Evolutionary conservation across 37 sponge, comb jelly and placozoan genomes (phyloP), one percentile per base, ranked within the genome.

Genomic region (Halisarca cf. caerulea): DNA sequence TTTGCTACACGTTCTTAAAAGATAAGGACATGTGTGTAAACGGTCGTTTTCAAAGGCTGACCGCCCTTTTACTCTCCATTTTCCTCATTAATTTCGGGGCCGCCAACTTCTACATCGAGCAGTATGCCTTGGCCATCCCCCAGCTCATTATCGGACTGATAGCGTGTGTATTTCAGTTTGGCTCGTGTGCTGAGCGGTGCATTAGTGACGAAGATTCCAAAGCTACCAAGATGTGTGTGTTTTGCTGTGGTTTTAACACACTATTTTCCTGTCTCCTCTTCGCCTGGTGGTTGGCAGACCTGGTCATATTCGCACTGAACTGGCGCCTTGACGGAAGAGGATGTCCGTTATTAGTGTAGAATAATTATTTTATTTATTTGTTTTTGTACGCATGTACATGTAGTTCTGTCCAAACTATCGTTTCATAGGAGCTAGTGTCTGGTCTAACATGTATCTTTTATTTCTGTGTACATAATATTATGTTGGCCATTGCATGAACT

Each of bases 241-340:
- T 84, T 7, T 93, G 93, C 53, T 89, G 90, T 34, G 80, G 81
- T 27, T 35, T 89, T 69, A 89, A 89, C 68, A 39, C 83, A 0
- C 2, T 92, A 1, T 38, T 92, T 36, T 89, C 93, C 18, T 83
- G 89, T 5, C 33, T 86, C 4, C 57, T 88, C 34, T 72, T 92
- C 41, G 62, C 87, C 15, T 94, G 95, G 95, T 94, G 95, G 95
- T 45, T 94, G 36, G 95, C 91, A 6, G 95, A 94, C 59, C 77
- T 94, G 2, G 78, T 94, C 33, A 72, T 89, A 28, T 94, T 94
- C 78, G 89, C 89, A 61, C 37, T 45, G 36, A 86, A 90, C 87
- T 2, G 23, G 2, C 44, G 95, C 61, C 24, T 23, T 4, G 89
- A 89, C 71, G 89, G 89, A 41, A 18, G 38, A 20, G 87, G 82